phyloP scores from a whole-genome alignment of 2,113 vertebrate genomes.

The Herpailurus yagouaroundi region DNA sequence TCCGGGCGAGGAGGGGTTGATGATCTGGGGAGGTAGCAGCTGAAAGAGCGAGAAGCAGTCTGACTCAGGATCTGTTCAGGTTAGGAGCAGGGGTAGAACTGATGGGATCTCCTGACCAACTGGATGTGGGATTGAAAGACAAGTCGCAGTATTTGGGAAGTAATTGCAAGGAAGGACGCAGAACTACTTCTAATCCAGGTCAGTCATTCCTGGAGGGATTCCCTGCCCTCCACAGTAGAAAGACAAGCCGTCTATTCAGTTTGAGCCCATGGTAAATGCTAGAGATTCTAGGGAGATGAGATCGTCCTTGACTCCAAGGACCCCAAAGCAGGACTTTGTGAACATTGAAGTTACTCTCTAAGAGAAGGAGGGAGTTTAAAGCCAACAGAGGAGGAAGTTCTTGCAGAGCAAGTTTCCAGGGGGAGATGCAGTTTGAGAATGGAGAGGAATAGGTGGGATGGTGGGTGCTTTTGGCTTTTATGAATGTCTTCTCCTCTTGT shows the following conservation, averaged over 20 bases:
- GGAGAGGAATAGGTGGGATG: neutral
- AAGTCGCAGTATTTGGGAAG: neutral
- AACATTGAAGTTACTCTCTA: neutral
- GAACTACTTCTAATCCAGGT: neutral
- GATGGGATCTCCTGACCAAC: neutral
- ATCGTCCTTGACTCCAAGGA: neutral
- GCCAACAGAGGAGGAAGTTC: neutral
- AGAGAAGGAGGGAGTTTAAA: neutral
- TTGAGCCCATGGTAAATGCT: neutral
- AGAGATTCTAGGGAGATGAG: neutral
- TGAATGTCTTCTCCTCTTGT: neutral
- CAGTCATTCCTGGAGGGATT: neutral
- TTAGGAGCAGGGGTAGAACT: neutral
- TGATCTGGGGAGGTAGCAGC: neutral
- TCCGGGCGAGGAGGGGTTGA: neutral
- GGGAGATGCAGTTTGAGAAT: neutral
- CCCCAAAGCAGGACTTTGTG: neutral
- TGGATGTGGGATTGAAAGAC: neutral
- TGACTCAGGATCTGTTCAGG: neutral
- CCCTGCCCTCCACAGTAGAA: neutral
- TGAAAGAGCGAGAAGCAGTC: neutral
- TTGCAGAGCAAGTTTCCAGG: neutral
- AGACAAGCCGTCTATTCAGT: neutral
- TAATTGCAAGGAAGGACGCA: neutral
- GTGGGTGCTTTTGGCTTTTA: neutral